A percentile compares a stretch with the other conserved stretches of the same genome.
phyloP scores from a whole-genome alignment of 2,797 vertebrate species.

The Sorex maritimensis region DNA sequence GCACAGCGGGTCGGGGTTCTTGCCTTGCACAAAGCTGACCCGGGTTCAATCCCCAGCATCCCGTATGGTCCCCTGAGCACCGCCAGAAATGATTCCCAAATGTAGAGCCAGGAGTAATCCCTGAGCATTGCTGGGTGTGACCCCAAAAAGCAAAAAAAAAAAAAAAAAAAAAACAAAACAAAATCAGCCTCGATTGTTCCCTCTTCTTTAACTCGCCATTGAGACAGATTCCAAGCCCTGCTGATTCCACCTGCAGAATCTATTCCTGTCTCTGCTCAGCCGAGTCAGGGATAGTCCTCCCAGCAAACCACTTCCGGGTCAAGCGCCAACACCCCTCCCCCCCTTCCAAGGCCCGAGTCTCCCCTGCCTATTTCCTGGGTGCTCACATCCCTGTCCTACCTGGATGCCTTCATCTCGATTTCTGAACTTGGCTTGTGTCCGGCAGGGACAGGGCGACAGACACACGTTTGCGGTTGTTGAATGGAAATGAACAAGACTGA shows the following conservation, averaged over 20 bases:
- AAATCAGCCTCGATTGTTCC: no score
- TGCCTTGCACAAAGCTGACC: no score
- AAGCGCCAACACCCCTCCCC: background rate
- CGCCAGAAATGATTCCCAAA: no score
- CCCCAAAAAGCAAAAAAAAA: no score
- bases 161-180: no score
- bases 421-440: conserved; percentile 54
- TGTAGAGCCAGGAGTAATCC: no score
- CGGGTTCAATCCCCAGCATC: no score
- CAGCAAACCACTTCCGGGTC: background rate
- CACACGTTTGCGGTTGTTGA: conserved; percentile 58
- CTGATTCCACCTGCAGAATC: background rate
- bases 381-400: background rate
- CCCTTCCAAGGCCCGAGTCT: background rate
- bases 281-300: no score
- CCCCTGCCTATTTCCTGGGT: background rate
- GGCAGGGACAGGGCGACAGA: background rate
- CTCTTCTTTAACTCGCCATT: background rate
- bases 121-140: no score
- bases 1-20: no score
- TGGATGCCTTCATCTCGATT: conserved; percentile 34
- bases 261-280: background rate
- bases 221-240: background rate
- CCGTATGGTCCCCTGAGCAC: no score
- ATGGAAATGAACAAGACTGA: conserved; percentile 68